A percentile compares a stretch with the other conserved stretches of the same genome.
Conservation (phyloP, 2,113 vertebrate genomes). For the Pogona vitticeps region DNA sequence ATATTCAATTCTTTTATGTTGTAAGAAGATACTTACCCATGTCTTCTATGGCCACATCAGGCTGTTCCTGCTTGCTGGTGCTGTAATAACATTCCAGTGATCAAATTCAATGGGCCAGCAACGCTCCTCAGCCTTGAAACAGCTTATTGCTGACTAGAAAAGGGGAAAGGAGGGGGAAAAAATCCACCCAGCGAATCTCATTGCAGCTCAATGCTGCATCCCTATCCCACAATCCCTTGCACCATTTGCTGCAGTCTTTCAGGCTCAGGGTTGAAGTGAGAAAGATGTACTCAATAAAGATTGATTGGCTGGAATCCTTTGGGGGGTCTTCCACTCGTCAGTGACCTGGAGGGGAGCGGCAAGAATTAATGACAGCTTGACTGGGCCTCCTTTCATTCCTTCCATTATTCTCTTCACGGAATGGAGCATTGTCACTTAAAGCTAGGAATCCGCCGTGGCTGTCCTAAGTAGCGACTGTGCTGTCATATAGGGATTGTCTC, state of each 20-base stretch:
- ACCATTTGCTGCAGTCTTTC: conserved; percentile 86
- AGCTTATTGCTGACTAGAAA: conserved; percentile 79
- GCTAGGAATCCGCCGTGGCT: conserved; percentile 67
- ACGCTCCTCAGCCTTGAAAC: conserved; percentile 61
- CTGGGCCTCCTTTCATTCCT: conserved; percentile 72
- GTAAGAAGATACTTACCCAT: conserved; percentile 17
- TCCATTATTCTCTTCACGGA: conserved; percentile 72
- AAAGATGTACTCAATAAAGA: conserved; percentile 80
- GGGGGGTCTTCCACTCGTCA: conserved; percentile 73
- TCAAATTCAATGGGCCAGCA: conserved; percentile 65
- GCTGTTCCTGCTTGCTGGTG: conserved; percentile 47
- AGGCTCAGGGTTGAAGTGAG: conserved; percentile 76
- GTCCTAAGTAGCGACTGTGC: conserved; percentile 69
- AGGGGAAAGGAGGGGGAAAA: conserved; percentile 66
- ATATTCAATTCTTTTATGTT: conserved; percentile 13
- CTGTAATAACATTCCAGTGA: conserved; percentile 59
- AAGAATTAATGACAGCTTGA: conserved; percentile 70
- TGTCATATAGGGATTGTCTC: conserved; percentile 72
- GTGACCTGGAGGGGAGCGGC: conserved; percentile 66
- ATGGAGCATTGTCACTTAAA: conserved; percentile 69
- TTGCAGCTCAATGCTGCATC: conserved; percentile 83
- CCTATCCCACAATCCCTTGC: conserved; percentile 85
- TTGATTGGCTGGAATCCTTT: conserved; percentile 70
- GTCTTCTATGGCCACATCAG: conserved; percentile 29
- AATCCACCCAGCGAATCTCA: conserved; percentile 76